Evolutionary conservation across 1,140 invertebrate species (phyloP).

Genomic region (Drosophila equinoxialis): DNA sequence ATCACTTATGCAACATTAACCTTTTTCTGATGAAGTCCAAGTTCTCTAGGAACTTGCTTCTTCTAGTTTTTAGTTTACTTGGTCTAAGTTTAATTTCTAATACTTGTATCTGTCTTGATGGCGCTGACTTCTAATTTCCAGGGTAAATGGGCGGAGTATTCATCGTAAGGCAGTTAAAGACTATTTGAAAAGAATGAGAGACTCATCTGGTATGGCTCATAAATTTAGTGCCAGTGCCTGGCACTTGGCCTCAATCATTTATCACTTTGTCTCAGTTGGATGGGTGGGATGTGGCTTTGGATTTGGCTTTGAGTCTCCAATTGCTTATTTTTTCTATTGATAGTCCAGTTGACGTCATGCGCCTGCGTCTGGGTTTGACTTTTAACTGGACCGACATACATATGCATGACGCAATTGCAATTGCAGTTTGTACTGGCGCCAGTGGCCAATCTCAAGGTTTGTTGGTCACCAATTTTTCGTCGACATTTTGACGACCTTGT

Average conservation of each 20-base stretch:
- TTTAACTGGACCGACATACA: too few species aligned
- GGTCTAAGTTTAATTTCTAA: too few species aligned
- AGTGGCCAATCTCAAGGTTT: slow-evolving; percentile 49
- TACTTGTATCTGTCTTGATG: too few species aligned
- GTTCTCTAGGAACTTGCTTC: too few species aligned
- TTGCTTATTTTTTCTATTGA: not conserved
- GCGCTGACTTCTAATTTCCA: too few species aligned
- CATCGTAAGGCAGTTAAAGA: slow-evolving; percentile 54
- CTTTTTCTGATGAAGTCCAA: too few species aligned
- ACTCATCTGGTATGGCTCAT: slow-evolving; percentile 42
- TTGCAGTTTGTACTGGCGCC: slow-evolving; percentile 33
- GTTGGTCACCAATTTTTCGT: slow-evolving; percentile 51
- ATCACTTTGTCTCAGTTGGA: slow-evolving; percentile 41
- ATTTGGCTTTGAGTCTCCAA: not conserved
- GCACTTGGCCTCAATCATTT: slow-evolving; percentile 55
- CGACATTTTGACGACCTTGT: slow-evolving; percentile 52
- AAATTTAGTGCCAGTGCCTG: slow-evolving; percentile 38
- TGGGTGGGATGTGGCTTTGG: not conserved
- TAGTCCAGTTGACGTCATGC: slow-evolving; percentile 49
- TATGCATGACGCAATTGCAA: slow-evolving; percentile 44
- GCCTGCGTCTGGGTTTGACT: slow-evolving; percentile 14
- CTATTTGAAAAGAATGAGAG: not conserved
- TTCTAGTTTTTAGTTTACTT: too few species aligned
- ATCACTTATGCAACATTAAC: too few species aligned
- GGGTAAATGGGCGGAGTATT: not conserved